Conservation (phyloP, 2,888 invertebrate species). For the Cosmia trapezina region DNA sequence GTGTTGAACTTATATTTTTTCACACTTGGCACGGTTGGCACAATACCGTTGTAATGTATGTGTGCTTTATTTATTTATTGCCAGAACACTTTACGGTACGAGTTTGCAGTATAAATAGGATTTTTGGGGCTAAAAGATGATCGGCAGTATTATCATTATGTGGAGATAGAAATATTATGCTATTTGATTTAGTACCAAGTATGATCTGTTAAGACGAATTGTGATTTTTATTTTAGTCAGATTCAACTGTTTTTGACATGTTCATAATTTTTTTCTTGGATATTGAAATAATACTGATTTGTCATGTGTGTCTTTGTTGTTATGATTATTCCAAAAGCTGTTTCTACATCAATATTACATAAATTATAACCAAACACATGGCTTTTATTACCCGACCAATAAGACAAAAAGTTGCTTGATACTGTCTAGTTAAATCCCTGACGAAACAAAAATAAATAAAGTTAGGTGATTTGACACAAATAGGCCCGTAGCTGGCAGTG, state of each 20-base stretch:
- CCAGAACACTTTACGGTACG: constrained; percentile 33
- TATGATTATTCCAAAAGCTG: no score
- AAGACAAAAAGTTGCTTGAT: neutral
- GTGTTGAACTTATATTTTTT: constrained; percentile 43
- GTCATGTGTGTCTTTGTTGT: neutral
- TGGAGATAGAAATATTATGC: neutral
- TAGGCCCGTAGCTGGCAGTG: constrained; percentile 9
- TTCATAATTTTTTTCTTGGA: neutral
- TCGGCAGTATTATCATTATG: constrained; percentile 1
- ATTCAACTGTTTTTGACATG: neutral
- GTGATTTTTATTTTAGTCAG: neutral
- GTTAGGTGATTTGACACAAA: constrained; percentile 6
- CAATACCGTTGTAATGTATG: constrained; percentile 44
- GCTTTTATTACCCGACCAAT: neutral
- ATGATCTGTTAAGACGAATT: neutral
- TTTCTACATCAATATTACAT: neutral
- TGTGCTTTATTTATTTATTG: constrained; percentile 54
- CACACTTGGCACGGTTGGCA: constrained; percentile 48
- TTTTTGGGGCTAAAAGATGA: constrained; percentile 36
- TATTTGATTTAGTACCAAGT: neutral
- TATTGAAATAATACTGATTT: neutral
- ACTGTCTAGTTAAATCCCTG: neutral
- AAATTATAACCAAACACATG: neutral
- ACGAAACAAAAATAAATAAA: constrained; percentile 13
- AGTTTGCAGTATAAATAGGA: constrained; percentile 34